These are phyloP conservation scores for Aethes cnicana DNA, from an alignment of 2,888 invertebrate genomes.

Conservation along the genomic window DNA sequence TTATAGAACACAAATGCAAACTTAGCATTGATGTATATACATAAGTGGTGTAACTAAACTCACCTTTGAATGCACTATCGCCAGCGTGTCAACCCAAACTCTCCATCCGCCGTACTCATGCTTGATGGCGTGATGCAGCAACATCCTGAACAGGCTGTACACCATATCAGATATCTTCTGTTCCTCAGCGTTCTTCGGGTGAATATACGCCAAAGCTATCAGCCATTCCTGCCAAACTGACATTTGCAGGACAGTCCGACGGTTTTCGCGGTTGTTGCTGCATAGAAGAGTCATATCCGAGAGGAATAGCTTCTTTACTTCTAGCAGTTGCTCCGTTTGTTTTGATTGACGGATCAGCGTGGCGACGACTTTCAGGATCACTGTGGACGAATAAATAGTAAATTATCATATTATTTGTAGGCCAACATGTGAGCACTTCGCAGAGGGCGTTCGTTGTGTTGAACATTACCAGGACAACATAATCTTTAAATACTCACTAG, in stretches of 20 bases:
- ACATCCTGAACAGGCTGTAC: slow-evolving; percentile 97
- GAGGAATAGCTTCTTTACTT: slow-evolving; percentile 97
- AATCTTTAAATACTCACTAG: slow-evolving; percentile 85
- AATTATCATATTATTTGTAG: no score
- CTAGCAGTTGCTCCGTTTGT: slow-evolving; percentile 93
- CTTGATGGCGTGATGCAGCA: slow-evolving; percentile 99
- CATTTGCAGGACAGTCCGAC: slow-evolving; percentile 99
- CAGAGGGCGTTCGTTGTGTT: no score
- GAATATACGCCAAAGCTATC: slow-evolving; percentile 98
- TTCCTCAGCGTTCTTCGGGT: slow-evolving; percentile 96
- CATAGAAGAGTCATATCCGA: slow-evolving; percentile 99
- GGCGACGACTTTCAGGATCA: slow-evolving; percentile 99
- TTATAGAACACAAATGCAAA: no score
- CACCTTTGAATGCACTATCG: slow-evolving; percentile 99
- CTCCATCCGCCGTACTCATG: slow-evolving; percentile 99
- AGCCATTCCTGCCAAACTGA: slow-evolving; percentile 99
- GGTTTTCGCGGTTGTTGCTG: slow-evolving; percentile 97
- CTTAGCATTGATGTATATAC: no score
- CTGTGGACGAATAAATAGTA: slow-evolving; percentile 76
- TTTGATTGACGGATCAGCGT: slow-evolving; percentile 98
- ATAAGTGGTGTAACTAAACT: no score
- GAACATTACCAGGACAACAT: no score
- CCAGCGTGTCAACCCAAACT: slow-evolving; percentile 99
- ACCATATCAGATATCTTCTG: slow-evolving; percentile 99
- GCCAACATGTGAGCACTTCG: no score